phyloP scores from a whole-genome alignment of 2,113 vertebrate species.

The Rafetus swinhoei region DNA sequence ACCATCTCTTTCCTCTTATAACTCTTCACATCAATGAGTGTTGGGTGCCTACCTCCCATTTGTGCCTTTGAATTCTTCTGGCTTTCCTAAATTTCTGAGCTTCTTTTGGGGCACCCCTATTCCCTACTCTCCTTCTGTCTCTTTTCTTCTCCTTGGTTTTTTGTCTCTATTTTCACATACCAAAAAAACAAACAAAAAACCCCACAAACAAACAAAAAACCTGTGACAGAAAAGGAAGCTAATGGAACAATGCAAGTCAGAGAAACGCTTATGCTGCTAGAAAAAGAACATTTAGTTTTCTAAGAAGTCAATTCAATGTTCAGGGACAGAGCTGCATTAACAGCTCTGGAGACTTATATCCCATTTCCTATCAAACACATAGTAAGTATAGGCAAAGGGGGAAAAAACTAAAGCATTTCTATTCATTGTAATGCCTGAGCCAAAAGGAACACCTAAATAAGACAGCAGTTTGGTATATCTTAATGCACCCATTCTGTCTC shows the following conservation, averaged over 20 bases:
- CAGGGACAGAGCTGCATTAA: background rate
- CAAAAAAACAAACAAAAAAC: background rate
- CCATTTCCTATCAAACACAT: background rate
- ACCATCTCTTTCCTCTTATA: background rate
- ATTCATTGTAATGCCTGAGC: background rate
- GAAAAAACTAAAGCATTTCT: background rate
- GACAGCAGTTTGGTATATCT: background rate
- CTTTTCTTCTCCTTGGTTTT: background rate
- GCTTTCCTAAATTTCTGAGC: background rate
- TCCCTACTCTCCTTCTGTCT: background rate
- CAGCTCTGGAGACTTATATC: background rate
- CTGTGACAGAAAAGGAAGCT: background rate
- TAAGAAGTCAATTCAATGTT: background rate
- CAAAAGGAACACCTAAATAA: background rate
- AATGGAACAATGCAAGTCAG: background rate
- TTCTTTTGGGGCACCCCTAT: background rate
- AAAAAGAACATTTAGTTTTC: rapidly evolving
- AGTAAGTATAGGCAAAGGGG: background rate
- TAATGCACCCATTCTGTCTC: background rate
- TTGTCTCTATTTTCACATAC: background rate
- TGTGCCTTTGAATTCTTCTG: background rate
- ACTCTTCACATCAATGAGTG: background rate
- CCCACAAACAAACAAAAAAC: no score
- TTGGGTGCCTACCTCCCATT: background rate
- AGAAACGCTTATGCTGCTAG: background rate